A percentile compares a stretch with the other conserved stretches of the same genome.
phyloP scores from a whole-genome alignment of 2,797 vertebrate species.

The Hirundo rustica region DNA sequence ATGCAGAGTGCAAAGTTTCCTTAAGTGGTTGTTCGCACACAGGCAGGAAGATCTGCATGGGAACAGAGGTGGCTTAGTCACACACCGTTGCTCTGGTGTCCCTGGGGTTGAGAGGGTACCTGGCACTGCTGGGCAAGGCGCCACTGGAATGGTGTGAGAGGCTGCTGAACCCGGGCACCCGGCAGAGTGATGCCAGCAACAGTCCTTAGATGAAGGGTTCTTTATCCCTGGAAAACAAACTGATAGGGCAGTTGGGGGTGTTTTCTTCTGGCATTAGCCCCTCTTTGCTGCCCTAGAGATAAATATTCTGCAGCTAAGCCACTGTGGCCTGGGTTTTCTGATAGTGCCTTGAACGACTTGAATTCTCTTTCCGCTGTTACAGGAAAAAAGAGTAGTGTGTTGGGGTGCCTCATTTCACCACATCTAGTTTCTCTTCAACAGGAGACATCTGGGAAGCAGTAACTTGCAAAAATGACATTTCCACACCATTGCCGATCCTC shows the following conservation, averaged over 20 bases:
- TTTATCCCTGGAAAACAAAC: not conserved
- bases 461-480: not conserved
- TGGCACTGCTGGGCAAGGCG: not conserved
- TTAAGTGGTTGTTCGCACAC: not conserved
- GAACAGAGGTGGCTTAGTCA: not conserved
- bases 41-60: not conserved
- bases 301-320: not conserved
- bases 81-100: not conserved
- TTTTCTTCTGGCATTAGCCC: not conserved
- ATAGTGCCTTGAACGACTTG: not conserved
- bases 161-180: not conserved
- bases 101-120: not conserved
- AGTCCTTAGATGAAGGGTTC: not conserved
- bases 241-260: too few species aligned
- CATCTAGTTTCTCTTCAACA: not conserved
- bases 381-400: not conserved
- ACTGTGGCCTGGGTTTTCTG: not conserved
- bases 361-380: not conserved
- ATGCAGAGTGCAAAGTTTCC: not conserved
- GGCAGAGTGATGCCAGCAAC: rapidly evolving
- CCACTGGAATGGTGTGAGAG: not conserved
- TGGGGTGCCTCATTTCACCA: not conserved
- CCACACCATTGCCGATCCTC: not conserved
- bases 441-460: not conserved
- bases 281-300: not conserved